Evolutionary conservation across 1,140 invertebrate species (phyloP).

Genomic region (Holcopasites calliopsidis): DNA sequence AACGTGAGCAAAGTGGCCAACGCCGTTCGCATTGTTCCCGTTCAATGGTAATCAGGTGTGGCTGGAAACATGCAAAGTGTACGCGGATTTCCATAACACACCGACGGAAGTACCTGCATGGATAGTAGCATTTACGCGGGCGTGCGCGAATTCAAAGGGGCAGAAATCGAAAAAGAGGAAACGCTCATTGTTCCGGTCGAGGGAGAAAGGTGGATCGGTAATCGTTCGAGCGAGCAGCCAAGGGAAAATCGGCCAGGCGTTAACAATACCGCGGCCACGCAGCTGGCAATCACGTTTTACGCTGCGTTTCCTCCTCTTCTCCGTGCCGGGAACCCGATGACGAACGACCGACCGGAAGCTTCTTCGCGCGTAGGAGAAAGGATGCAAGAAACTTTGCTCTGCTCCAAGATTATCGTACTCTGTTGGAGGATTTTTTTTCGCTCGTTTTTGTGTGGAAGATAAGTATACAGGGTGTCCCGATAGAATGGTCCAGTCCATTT

Average conservation of each 20-base stretch:
- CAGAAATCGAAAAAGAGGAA: slow-evolving; percentile 38
- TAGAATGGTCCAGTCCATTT: no score
- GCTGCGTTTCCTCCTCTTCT: background rate
- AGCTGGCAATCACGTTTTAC: slow-evolving; percentile 29
- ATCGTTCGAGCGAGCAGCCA: slow-evolving; percentile 17
- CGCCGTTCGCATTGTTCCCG: slow-evolving; percentile 20
- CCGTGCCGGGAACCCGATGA: background rate
- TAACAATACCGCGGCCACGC: slow-evolving; percentile 13
- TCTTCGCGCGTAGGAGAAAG: background rate
- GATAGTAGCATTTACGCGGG: no score
- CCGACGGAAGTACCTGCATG: slow-evolving; percentile 18
- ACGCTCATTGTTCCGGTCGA: slow-evolving; percentile 7
- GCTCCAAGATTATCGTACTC: background rate
- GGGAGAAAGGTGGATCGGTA: background rate
- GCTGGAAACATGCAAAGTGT: slow-evolving; percentile 8
- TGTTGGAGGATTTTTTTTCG: no score
- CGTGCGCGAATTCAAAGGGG: background rate
- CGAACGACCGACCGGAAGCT: background rate
- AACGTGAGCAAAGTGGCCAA: slow-evolving; percentile 3
- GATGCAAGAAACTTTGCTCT: background rate
- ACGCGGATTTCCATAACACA: slow-evolving; percentile 7
- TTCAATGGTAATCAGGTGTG: slow-evolving; percentile 39
- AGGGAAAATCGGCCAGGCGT: slow-evolving; percentile 35
- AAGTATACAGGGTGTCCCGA: no score
- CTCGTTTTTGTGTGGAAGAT: no score